Conservation (phyloP, 35 echinoderm and acorn worm genomes). For the Ophiothrix spiculata region DNA sequence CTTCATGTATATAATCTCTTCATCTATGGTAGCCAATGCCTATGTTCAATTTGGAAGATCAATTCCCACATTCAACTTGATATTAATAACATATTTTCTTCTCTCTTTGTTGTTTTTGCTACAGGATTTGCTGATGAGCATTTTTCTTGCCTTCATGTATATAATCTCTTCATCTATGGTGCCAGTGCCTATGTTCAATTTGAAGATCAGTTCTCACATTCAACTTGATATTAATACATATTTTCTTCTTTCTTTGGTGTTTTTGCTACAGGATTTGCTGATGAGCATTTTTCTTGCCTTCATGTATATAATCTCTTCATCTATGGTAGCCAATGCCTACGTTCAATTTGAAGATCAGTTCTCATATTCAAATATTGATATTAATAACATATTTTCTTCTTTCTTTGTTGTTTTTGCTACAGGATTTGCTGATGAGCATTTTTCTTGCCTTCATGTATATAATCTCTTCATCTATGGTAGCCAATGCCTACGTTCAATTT, state of each 20-base stretch:
- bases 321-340: slow-evolving; percentile 27
- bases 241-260: background rate
- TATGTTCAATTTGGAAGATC: background rate
- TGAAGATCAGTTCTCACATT: background rate
- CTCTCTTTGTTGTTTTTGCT: background rate
- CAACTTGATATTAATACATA: too few relatives aligned
- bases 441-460: slow-evolving; percentile 25
- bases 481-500: slow-evolving; percentile 1
- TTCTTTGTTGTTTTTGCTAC: background rate
- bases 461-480: slow-evolving; percentile 24
- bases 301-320: slow-evolving; percentile 20
- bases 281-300: slow-evolving; percentile 23
- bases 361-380: too few relatives aligned
- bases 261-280: slow-evolving; percentile 11
- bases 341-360: background rate
- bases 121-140: slow-evolving; percentile 29
- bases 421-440: slow-evolving; percentile 27
- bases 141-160: slow-evolving; percentile 22
- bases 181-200: slow-evolving; percentile 1
- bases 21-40: slow-evolving; percentile 29
- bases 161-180: slow-evolving; percentile 26
- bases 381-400: background rate
- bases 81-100: too few relatives aligned
- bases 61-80: too few relatives aligned
- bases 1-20: slow-evolving; percentile 22